Percentiles rank a stretch among this genome's conserved stretches.
phyloP scores from a whole-genome alignment of 2,888 invertebrate species.

The Hymenopus coronatus region DNA sequence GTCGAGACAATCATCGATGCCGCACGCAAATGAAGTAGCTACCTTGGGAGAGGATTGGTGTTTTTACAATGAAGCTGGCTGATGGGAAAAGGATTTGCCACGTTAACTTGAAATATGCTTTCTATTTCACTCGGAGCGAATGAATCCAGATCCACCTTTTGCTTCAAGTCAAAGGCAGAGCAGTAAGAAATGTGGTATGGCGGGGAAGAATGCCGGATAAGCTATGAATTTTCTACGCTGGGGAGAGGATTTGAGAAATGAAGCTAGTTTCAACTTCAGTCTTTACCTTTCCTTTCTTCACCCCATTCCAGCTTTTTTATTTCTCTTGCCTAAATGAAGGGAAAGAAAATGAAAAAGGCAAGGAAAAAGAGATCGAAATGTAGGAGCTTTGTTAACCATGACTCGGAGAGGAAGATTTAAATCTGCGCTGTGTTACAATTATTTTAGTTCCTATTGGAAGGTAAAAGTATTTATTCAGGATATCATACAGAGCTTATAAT shows the following conservation, averaged over 20 bases:
- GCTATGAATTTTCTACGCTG: constrained; percentile 24
- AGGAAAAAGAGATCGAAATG: neutral
- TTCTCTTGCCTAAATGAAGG: neutral
- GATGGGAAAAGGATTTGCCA: neutral
- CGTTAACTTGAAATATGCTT: constrained; percentile 27
- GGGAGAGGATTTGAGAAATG: constrained; percentile 28
- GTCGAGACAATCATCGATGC: neutral
- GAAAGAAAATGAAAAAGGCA: neutral
- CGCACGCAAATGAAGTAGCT: neutral
- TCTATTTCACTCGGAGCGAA: constrained; percentile 11
- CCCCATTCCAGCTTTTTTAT: neutral
- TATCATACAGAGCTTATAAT: no score
- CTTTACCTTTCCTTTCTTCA: neutral
- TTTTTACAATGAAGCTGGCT: neutral
- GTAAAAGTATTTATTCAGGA: neutral
- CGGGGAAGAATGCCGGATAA: constrained; percentile 1
- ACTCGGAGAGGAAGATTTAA: neutral
- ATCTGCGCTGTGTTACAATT: neutral
- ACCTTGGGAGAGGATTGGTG: neutral
- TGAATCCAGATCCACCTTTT: constrained; percentile 4
- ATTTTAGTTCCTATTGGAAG: neutral
- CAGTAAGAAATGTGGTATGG: no score
- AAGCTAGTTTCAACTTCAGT: constrained; percentile 28
- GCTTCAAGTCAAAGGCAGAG: neutral
- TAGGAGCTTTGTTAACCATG: neutral